Conservation (phyloP, 2,113 vertebrate genomes). For the Hoplias malabaricus region DNA sequence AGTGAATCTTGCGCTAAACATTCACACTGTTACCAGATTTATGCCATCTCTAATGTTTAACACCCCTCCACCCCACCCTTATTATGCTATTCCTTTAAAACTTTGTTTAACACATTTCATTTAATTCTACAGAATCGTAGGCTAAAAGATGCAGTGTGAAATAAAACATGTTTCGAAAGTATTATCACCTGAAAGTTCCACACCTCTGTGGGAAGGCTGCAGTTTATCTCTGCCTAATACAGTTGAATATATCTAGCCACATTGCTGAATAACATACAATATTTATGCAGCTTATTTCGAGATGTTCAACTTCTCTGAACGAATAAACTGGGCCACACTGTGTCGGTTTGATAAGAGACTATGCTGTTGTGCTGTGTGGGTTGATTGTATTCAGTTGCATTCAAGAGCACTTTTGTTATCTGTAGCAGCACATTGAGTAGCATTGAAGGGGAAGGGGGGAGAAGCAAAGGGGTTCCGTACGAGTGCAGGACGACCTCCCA, state of each 20-base stretch:
- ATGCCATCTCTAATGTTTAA: background rate
- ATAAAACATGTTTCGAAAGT: background rate
- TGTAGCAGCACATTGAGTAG: background rate
- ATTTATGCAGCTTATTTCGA: constrained; percentile 7
- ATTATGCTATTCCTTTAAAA: background rate
- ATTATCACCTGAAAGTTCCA: background rate
- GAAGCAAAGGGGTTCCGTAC: constrained; percentile 28
- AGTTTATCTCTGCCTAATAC: background rate
- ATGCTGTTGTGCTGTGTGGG: background rate
- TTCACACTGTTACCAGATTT: background rate
- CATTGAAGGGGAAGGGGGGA: background rate
- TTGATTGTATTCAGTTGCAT: background rate
- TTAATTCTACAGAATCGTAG: background rate
- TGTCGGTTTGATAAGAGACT: background rate
- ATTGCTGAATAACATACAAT: background rate
- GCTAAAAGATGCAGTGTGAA: background rate
- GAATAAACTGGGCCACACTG: background rate
- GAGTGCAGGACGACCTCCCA: background rate
- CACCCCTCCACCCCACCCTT: too few species aligned
- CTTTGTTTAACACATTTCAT: background rate
- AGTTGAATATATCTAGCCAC: background rate
- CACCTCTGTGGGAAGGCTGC: background rate
- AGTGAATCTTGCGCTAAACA: too few species aligned
- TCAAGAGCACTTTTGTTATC: background rate
- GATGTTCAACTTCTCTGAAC: background rate